These are phyloP conservation scores for Distichodus sexfasciatus DNA, from an alignment of 2,797 vertebrate species.

Conservation along the genomic window DNA sequence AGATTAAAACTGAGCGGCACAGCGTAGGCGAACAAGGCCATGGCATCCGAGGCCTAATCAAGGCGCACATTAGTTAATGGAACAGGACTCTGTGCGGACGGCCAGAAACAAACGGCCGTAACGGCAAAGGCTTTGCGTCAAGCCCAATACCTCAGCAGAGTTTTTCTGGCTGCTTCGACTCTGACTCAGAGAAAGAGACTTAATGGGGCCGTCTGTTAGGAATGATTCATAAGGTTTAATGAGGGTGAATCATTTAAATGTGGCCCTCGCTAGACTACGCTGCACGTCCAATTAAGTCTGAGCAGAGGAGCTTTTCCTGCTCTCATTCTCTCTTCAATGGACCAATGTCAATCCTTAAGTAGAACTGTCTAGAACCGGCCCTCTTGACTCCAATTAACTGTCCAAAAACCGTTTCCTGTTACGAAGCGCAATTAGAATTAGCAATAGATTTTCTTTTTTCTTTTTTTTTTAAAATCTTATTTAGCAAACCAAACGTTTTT, in stretches of 20 bases:
- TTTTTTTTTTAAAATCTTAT: conserved; percentile 38
- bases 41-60: conserved; percentile 33
- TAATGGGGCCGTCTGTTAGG: conserved; percentile 17
- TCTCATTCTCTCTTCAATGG: conserved; percentile 11
- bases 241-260: conserved; percentile 44
- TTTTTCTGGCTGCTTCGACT: neutral
- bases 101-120: conserved; percentile 26
- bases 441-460: conserved; percentile 53
- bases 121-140: conserved; percentile 16
- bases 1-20: conserved; percentile 20
- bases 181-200: conserved; percentile 6
- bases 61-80: conserved; percentile 37
- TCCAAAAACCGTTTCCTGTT: neutral
- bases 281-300: conserved; percentile 30
- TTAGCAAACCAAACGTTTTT: conserved; percentile 63
- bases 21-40: conserved; percentile 46
- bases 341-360: conserved; percentile 20
- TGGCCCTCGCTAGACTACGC: conserved; percentile 12
- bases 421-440: conserved; percentile 31
- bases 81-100: conserved; percentile 12
- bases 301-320: conserved; percentile 26
- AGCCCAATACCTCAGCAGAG: neutral
- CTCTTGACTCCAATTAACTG: conserved; percentile 21
- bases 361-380: neutral
- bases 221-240: conserved; percentile 42